Conservation (phyloP, 2,113 vertebrate genomes). For the Neopipo cinnamomea region DNA sequence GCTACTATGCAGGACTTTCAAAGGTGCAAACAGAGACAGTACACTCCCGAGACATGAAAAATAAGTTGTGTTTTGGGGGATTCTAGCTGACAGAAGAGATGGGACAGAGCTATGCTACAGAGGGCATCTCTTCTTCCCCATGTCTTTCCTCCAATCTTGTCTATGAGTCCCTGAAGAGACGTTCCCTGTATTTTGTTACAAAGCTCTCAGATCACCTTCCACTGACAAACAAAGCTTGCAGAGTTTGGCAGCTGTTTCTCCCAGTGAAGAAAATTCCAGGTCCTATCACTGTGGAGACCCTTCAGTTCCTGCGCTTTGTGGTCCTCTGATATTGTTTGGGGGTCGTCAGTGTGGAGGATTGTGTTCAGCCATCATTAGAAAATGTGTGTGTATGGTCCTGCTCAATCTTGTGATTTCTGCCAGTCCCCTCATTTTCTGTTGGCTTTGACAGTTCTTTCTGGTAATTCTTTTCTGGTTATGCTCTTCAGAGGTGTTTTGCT, state of each 20-base stretch:
- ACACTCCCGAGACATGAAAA: neutral
- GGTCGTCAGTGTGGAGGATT: neutral
- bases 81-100: neutral
- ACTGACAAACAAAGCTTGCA: neutral
- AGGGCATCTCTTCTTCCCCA: neutral
- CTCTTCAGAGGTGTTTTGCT: conserved; percentile 31
- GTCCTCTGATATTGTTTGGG: neutral
- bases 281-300: conserved; percentile 21
- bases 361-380: neutral
- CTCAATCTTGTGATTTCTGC: conserved; percentile 37
- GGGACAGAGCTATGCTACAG: neutral
- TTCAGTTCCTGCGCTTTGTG: conserved; percentile 42
- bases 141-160: neutral
- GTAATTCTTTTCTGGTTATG: conserved; percentile 30
- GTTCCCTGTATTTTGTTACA: neutral
- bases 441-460: conserved; percentile 30
- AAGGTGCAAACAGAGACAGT: conserved; percentile 24
- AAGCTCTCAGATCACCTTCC: neutral
- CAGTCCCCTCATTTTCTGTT: neutral
- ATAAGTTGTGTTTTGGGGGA: neutral
- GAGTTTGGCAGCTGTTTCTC: conserved; percentile 43
- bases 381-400: neutral
- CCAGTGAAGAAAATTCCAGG: neutral
- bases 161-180: neutral
- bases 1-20: conserved; percentile 56